A percentile compares a stretch with the other conserved stretches of the same genome.
phyloP scores from a whole-genome alignment of 2,888 invertebrate genomes.

The Microchrysa polita region DNA sequence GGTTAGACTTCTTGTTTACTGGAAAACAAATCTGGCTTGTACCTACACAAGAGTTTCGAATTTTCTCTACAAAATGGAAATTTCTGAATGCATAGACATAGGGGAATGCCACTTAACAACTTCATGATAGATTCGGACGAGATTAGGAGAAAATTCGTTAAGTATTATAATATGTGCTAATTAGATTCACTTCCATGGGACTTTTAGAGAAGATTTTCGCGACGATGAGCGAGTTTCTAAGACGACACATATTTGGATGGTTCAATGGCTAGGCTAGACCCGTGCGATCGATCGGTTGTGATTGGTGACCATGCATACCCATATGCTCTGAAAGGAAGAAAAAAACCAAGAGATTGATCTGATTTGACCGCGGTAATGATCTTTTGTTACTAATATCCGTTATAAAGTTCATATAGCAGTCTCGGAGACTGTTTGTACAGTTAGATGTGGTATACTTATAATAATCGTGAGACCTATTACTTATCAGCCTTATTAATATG shows the following conservation, averaged over 20 bases:
- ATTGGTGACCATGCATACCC: no score
- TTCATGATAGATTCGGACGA: constrained; percentile 49
- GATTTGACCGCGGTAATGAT: no score
- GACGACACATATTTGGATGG: constrained; percentile 21
- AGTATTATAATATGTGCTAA: constrained; percentile 49
- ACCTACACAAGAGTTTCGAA: background rate
- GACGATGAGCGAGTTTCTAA: constrained; percentile 8
- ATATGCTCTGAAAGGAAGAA: background rate
- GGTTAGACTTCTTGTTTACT: constrained; percentile 1
- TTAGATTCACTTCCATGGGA: constrained; percentile 43
- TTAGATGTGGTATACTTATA: no score
- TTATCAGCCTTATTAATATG: no score
- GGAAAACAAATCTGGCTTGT: background rate
- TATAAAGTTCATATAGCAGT: no score
- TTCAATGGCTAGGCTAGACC: no score
- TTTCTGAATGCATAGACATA: constrained; percentile 13
- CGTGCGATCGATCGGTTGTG: background rate
- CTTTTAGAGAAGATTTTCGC: constrained; percentile 9
- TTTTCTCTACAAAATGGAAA: constrained; percentile 28
- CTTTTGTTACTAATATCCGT: no score
- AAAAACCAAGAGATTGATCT: background rate
- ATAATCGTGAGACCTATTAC: no score
- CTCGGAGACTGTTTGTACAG: no score
- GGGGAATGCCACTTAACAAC: constrained; percentile 41
- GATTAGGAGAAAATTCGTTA: constrained; percentile 47